These are phyloP conservation scores for Zoanthus solanderi DNA, from an alignment of 92 coral and sea anemone genomes.

Conservation along the genomic window DNA sequence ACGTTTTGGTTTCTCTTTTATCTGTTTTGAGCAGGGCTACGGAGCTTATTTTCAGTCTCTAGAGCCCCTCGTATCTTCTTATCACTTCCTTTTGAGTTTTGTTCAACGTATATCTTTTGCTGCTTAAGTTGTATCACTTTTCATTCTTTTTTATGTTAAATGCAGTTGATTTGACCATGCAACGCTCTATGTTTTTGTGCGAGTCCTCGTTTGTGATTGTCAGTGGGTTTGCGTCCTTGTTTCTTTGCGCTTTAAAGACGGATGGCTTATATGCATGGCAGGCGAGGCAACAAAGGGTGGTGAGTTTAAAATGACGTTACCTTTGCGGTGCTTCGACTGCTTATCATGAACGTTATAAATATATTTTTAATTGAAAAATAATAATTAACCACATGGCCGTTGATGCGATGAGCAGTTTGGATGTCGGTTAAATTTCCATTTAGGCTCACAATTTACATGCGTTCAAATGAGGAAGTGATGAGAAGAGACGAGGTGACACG, in stretches of 20 bases:
- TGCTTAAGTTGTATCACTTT: neutral
- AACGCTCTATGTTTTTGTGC: constrained; percentile 61
- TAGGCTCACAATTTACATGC: neutral
- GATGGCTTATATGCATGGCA: neutral
- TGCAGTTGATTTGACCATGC: constrained; percentile 32
- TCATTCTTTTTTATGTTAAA: neutral
- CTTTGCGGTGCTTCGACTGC: neutral
- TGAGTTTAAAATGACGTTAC: constrained; percentile 18
- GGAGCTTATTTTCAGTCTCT: neutral
- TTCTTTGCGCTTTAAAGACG: neutral
- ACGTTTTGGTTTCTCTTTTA: neutral
- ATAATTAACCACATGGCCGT: neutral
- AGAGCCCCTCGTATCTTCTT: constrained; percentile 15
- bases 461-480: constrained; percentile 46
- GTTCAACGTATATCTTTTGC: neutral
- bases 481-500: constrained; percentile 25
- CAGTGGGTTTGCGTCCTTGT: neutral
- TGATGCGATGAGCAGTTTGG: neutral
- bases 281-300: neutral
- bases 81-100: constrained; percentile 40
- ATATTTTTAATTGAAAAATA: neutral
- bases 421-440: neutral
- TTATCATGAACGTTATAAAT: neutral
- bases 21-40: constrained; percentile 41
- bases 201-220: constrained; percentile 57